Conservation (phyloP, 1,140 invertebrate species). For the Lordiphosa clarofinis region DNA sequence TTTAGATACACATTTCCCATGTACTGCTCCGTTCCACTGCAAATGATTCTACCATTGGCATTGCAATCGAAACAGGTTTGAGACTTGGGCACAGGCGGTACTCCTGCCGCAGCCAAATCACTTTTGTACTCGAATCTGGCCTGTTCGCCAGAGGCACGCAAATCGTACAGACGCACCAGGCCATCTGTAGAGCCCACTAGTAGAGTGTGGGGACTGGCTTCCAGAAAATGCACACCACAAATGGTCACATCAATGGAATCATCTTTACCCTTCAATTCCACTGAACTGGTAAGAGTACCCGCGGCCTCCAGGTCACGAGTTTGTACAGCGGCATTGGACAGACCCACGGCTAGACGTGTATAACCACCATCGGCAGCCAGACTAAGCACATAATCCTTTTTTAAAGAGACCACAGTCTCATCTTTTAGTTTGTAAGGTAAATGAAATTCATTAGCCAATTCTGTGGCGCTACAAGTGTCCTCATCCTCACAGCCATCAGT, state of each 20-base stretch:
- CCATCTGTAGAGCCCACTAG: slow-evolving; percentile 65
- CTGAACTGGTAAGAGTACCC: slow-evolving; percentile 5
- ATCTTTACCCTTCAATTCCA: not conserved
- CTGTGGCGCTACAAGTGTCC: slow-evolving; percentile 49
- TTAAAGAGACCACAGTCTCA: slow-evolving; percentile 47
- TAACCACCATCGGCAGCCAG: slow-evolving; percentile 38
- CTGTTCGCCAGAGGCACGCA: slow-evolving; percentile 44
- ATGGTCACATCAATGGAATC: slow-evolving; percentile 10
- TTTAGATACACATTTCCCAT: slow-evolving; percentile 87
- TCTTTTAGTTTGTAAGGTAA: slow-evolving; percentile 37
- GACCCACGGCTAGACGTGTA: slow-evolving; percentile 51
- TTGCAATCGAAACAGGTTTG: slow-evolving; percentile 89
- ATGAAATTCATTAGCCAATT: slow-evolving; percentile 41
- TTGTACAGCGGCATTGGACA: slow-evolving; percentile 54
- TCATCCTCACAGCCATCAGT: slow-evolving; percentile 41
- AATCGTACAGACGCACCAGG: slow-evolving; percentile 58
- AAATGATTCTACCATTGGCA: slow-evolving; percentile 85
- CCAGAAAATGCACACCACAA: slow-evolving; percentile 63
- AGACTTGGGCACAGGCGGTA: slow-evolving; percentile 80
- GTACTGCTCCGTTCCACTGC: slow-evolving; percentile 87
- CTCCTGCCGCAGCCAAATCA: slow-evolving; percentile 75
- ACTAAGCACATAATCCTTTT: slow-evolving; percentile 55
- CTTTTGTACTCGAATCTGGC: slow-evolving; percentile 44
- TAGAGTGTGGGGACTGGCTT: slow-evolving; percentile 44
- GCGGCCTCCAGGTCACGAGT: slow-evolving; percentile 46